phyloP scores from a whole-genome alignment of 2,888 invertebrate genomes.

The Drosophila neonasuta region DNA sequence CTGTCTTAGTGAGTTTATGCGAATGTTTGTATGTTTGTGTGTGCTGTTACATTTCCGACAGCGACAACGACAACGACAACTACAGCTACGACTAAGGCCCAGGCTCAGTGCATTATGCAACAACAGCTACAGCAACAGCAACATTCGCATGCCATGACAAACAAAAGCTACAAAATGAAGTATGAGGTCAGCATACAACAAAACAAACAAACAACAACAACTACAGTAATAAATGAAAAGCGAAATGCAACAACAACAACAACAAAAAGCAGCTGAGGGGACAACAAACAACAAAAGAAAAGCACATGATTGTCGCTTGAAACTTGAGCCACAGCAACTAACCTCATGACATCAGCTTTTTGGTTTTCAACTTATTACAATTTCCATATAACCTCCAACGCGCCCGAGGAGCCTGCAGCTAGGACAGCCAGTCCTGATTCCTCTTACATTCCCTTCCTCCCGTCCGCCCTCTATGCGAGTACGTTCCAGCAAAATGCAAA shows the following conservation, averaged over 20 bases:
- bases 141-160: conserved; percentile 62
- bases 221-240: conserved; percentile 11
- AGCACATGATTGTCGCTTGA: conserved; percentile 77
- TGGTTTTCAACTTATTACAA: conserved; percentile 78
- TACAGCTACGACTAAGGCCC: conserved; percentile 26
- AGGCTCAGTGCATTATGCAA: conserved; percentile 70
- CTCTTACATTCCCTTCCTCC: background rate
- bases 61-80: conserved; percentile 40
- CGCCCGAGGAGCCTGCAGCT: conserved; percentile 48
- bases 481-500: conserved; percentile 54
- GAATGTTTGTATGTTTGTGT: conserved; percentile 33
- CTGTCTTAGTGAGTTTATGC: conserved; percentile 28
- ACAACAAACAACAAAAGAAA: conserved; percentile 55
- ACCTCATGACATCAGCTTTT: conserved; percentile 78
- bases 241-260: conserved; percentile 30
- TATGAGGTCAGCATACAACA: conserved; percentile 73
- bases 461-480: background rate
- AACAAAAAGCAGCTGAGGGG: conserved; percentile 6
- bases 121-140: conserved; percentile 25
- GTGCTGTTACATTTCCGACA: conserved; percentile 71
- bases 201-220: conserved; percentile 33
- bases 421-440: conserved; percentile 22
- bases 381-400: conserved; percentile 74
- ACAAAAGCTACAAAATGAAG: conserved; percentile 77
- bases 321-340: conserved; percentile 77